Evolutionary conservation across 2,113 vertebrate genomes (phyloP).

Genomic region (Chamaetylas fuelleborni): DNA sequence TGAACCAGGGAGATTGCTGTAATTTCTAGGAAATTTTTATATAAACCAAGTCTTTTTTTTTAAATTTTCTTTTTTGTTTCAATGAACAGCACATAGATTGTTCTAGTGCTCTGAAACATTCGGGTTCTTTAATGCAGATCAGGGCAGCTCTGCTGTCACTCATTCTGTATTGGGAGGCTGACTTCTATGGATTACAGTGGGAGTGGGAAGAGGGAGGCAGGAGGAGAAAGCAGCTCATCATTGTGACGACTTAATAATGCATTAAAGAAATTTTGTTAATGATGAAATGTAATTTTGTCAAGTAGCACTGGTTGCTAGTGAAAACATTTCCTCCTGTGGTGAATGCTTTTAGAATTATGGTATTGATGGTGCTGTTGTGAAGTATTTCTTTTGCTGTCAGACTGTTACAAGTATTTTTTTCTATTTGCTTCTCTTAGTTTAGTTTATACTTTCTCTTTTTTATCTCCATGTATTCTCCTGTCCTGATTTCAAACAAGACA

Average conservation of each 20-base stretch:
- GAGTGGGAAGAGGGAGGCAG: rapidly evolving
- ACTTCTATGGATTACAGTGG: neutral
- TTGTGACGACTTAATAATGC: neutral
- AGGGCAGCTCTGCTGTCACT: neutral
- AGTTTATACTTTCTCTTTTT: neutral
- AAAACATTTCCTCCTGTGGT: neutral
- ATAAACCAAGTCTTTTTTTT: neutral
- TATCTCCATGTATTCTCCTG: neutral
- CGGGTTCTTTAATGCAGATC: neutral
- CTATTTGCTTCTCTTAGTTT: neutral
- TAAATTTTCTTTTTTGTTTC: neutral
- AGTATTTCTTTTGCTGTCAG: neutral
- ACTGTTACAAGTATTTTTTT: neutral
- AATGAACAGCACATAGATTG: neutral
- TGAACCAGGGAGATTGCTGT: neutral
- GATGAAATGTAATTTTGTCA: neutral
- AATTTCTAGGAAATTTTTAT: neutral
- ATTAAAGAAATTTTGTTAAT: neutral
- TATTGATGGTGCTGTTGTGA: neutral
- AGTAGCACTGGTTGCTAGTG: neutral
- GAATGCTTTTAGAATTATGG: neutral
- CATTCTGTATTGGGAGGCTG: neutral
- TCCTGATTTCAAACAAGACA: neutral
- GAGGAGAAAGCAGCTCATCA: neutral
- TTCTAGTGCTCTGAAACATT: neutral